phyloP scores from a whole-genome alignment of 2,113 vertebrate species.

The Atractosteus spatula region DNA sequence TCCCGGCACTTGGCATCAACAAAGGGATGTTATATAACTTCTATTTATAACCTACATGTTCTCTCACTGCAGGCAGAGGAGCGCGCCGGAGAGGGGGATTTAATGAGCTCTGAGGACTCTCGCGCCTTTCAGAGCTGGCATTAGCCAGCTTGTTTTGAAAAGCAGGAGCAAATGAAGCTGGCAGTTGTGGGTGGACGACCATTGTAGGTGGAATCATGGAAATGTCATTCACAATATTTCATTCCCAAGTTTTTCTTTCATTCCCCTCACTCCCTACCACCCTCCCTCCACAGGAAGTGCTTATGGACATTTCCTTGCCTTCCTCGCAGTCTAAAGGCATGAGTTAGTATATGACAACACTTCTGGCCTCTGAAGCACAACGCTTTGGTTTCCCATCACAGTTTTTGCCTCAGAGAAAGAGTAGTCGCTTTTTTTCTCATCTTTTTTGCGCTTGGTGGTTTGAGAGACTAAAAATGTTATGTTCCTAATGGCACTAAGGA shows the following conservation, averaged over 20 bases:
- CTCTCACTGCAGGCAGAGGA: constrained; percentile 48
- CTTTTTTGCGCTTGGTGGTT: no score
- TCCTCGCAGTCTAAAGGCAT: background rate
- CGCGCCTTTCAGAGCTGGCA: constrained; percentile 1
- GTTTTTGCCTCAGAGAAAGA: no score
- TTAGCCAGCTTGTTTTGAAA: constrained; percentile 12
- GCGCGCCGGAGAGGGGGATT: constrained; percentile 46
- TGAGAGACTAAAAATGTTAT: no score
- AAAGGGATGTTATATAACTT: constrained; percentile 60
- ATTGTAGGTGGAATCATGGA: constrained; percentile 7
- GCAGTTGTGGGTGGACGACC: constrained; percentile 34
- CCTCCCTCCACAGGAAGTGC: background rate
- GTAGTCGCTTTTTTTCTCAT: no score
- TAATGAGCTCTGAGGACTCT: constrained; percentile 25
- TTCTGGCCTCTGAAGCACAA: background rate
- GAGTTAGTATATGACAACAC: background rate
- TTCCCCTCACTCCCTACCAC: background rate
- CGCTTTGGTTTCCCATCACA: no score
- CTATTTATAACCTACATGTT: constrained; percentile 55
- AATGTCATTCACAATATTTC: constrained; percentile 16
- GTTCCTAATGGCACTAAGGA: no score
- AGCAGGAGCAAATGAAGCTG: constrained; percentile 16
- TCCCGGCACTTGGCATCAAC: constrained; percentile 57
- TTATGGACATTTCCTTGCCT: constrained; percentile 19
- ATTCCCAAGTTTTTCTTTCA: constrained; percentile 10